Conservation (phyloP, 2,113 vertebrate species). For the Carollia perspicillata region DNA sequence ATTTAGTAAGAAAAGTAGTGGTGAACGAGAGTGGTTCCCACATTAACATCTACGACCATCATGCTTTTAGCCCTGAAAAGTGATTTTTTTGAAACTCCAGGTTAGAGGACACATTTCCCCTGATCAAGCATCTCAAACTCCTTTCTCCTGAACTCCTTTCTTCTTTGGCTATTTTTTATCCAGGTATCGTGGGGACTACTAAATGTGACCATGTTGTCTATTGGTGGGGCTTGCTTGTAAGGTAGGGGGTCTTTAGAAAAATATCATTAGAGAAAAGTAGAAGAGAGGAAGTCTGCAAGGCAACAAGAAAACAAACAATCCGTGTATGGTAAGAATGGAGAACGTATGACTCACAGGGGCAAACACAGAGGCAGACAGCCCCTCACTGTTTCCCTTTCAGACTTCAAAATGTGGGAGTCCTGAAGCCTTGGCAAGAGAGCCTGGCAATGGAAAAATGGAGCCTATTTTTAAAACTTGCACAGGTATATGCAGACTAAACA, state of each 20-base stretch:
- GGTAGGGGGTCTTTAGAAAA: not conserved
- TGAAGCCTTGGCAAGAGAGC: not conserved
- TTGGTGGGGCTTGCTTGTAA: not conserved
- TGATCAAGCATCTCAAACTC: not conserved
- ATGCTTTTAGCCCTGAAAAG: not conserved
- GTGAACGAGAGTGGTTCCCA: not conserved
- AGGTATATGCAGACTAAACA: not conserved
- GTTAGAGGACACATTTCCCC: not conserved
- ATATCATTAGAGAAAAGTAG: not conserved
- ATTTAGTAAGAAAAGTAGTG: not conserved
- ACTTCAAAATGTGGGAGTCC: not conserved
- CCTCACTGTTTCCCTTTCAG: not conserved
- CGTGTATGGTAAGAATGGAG: not conserved
- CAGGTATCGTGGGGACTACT: not conserved
- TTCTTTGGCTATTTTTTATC: not conserved
- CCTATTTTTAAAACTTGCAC: not conserved
- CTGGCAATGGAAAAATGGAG: not conserved
- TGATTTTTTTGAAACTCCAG: not conserved
- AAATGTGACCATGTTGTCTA: not conserved
- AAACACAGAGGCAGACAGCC: not conserved
- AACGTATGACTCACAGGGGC: not conserved
- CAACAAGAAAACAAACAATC: conserved; percentile 16
- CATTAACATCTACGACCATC: rapidly evolving
- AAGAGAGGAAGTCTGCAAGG: not conserved
- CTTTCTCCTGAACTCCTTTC: not conserved